Conservation (phyloP, 2,888 invertebrate species). For the Coecobrya sp. region DNA sequence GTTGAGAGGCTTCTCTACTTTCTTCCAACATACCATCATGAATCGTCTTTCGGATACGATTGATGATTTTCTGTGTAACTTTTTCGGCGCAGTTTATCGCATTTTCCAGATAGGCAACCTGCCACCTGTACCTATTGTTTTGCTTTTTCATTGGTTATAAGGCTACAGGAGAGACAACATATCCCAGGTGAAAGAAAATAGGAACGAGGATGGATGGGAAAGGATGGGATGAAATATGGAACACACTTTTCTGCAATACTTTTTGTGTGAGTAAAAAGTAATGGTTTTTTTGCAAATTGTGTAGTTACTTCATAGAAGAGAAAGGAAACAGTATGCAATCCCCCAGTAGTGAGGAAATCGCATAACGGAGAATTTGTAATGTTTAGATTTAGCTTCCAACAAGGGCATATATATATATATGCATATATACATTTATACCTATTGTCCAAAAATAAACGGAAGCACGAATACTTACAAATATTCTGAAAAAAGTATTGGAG, state of each 20-base stretch:
- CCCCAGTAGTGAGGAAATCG: not conserved
- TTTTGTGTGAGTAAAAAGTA: constrained; percentile 23
- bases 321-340: not conserved
- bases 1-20: not conserved
- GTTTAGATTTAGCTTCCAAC: too few species aligned
- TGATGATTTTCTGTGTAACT: not conserved
- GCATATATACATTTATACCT: too few species aligned
- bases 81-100: not conserved
- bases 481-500: too few species aligned
- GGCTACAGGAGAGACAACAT: not conserved
- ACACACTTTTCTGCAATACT: not conserved
- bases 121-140: constrained; percentile 42
- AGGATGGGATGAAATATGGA: constrained; percentile 62
- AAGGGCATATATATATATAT: too few species aligned
- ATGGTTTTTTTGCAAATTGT: constrained; percentile 27
- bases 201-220: constrained; percentile 44
- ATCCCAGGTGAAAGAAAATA: constrained; percentile 71
- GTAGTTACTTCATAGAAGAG: not conserved
- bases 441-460: too few species aligned
- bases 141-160: not conserved
- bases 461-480: too few species aligned
- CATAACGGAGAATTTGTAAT: not conserved
- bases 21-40: not conserved
- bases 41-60: not conserved
- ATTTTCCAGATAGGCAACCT: not conserved